Base-by-base conservation (phyloP, 2,113 vertebrate species). In the Neofelis nebulosa region DNA sequence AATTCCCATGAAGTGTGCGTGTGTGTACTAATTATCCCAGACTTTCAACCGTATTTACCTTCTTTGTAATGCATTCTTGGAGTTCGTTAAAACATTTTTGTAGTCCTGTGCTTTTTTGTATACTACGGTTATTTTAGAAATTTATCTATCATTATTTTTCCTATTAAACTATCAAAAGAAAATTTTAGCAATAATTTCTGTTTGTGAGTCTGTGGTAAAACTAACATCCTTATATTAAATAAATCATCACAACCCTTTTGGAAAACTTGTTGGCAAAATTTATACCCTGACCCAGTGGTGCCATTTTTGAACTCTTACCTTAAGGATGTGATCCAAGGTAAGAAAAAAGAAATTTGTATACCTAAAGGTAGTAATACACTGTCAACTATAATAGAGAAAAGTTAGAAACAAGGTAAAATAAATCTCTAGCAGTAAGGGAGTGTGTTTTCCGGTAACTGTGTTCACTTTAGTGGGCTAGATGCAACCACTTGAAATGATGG, bases 1-100 rank as follows among this genome's bases (percentile, higher is more conserved):
- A 82, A 97, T 98, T 97, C 97, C 68, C 63, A 13, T 52, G 83
- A 92, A 97, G 33, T 89, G 61, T 95, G 74, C 48, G 8, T 55
- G 36, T 96, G 55, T 97, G 97, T 95, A 61, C 86, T 88, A 93
- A 93, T 86, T 88, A 52, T 82, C 45, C 31, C 55, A 84, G 95
- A 48, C 76, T 38, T 25, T 98, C 89, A n/a, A 29, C 41, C 12
- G 48, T 83, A 27, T 9, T 87, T 76, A 21, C 38, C 52, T 63
- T 89, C 95, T 79, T 84, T 41, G 41, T 84, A 45, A 71, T 66
- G 36, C 38, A 7, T 31, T 87, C 80, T 61, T 80, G 38, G 61
- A 38, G 19, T 87, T 27, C 27, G 29, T 83, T 89, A 92, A 94
- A 95, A 69, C 55, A 61, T 66, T 31, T 19, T 48, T 63, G 69